Evolutionary conservation across 2,888 invertebrate species (phyloP).

Genomic region (Acronicta leporina): DNA sequence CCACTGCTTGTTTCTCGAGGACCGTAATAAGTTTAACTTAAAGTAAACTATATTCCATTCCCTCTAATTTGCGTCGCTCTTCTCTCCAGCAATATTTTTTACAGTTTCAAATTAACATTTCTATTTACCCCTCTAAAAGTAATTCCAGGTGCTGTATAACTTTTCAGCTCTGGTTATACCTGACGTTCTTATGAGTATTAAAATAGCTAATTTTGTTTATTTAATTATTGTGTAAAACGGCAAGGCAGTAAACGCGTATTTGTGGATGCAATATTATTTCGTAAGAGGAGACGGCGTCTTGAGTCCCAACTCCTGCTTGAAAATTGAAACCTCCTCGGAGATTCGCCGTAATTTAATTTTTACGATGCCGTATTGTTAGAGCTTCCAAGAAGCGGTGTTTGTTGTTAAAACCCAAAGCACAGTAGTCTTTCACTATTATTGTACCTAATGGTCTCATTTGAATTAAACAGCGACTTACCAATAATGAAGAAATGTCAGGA

Average conservation of each 20-base stretch:
- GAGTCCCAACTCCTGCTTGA: slow-evolving; percentile 73
- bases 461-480: slow-evolving; percentile 46
- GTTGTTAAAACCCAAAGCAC: slow-evolving; percentile 71
- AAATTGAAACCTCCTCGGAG: slow-evolving; percentile 81
- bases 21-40: slow-evolving; percentile 89
- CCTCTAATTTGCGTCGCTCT: slow-evolving; percentile 85
- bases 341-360: slow-evolving; percentile 84
- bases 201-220: slow-evolving; percentile 34
- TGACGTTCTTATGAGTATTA: slow-evolving; percentile 28
- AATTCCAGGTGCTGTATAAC: slow-evolving; percentile 48
- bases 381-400: slow-evolving; percentile 74
- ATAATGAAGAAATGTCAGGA: slow-evolving; percentile 10
- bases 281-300: slow-evolving; percentile 70
- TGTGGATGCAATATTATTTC: slow-evolving; percentile 74
- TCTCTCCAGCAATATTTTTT: slow-evolving; percentile 75
- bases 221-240: slow-evolving; percentile 27
- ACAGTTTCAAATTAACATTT: slow-evolving; percentile 75
- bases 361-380: slow-evolving; percentile 80
- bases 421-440: slow-evolving; percentile 60
- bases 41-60: slow-evolving; percentile 89
- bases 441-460: slow-evolving; percentile 38
- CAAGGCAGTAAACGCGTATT: slow-evolving; percentile 44
- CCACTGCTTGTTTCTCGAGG: slow-evolving; percentile 86
- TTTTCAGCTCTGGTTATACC: slow-evolving; percentile 34
- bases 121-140: slow-evolving; percentile 57